Base-by-base conservation (phyloP, 35 echinoderm and acorn worm genomes). In the Eucidaris tribuloides region DNA sequence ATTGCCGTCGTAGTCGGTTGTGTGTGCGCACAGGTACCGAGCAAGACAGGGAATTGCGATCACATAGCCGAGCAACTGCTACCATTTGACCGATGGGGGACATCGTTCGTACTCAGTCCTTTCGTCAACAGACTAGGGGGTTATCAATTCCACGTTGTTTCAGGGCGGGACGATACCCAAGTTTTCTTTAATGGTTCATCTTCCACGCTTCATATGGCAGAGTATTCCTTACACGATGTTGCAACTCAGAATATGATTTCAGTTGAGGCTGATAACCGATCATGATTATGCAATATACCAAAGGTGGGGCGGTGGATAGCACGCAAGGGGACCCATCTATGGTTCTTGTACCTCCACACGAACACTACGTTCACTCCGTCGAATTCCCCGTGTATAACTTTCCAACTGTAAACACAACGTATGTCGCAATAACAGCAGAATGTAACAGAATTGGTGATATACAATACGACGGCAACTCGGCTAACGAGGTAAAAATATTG, bases 51-150 rank as follows among this genome's bases (percentile, higher is more conserved):
- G 37, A 33, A 40, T 18, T 74, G 68, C 68, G 68, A 74, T 44
- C 68, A 74, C 15, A 41, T 74, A 7, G 34, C 68, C 40, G 68
- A 74, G 37, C 68, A 74, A 36, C 68, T 74, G 30, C 7, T 74
- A 19, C 20, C 68, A 42, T 74, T 74, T 7, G 68, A 74, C 9
- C 68, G 68, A 9, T 74, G 68, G 68, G 68, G 68, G 25, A 14
- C 18, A 9, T 74, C 68, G 18, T 74, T 74, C 37, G 19, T 74
- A 2, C 38, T 74, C 11, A 74, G 68, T 36, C 68, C 68, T 14
- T 74, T 74, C 68, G 14, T 44, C 38, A 41, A 44, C 25, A 33
- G 68, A 18, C 41, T 74, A 36, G 38, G 35, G 9, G 68, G 68
- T 35, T 74, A 74, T 22, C 68, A 74, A 44, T 74, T 17, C 36